Evolutionary conservation across 2,797 vertebrate species (phyloP), one percentile per base, ranked within the genome.

Genomic region (Glyptemys insculpta): DNA sequence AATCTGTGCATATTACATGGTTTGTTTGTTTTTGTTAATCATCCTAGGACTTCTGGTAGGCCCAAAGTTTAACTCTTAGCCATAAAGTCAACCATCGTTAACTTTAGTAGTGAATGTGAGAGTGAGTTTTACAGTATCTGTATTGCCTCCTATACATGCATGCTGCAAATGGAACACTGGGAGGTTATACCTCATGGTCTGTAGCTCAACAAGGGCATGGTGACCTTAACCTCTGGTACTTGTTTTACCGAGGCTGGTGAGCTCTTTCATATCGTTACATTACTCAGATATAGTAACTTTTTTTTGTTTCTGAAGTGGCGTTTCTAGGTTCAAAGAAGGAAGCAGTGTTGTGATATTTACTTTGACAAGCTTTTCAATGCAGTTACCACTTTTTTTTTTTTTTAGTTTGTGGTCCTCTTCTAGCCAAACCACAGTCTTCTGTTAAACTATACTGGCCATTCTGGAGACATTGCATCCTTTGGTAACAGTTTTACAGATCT

Each of bases 281-380:
- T 92, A 59, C 85, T 93, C 65, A 79, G 25, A 41, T 3, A 44
- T 23, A 49, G 1, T 50, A 6, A 10, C 21, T 57, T 84, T 65
- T 82, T 91, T n/a, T 8, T 15, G 50, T 50, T 82, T 14, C 56
- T 12, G 21, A 59, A 59, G 12, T 34, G 41, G 8, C 41, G 65
- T 76, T 94, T 18, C 15, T 52, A 68, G 78, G 86, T 91, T 85
- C 49, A 83, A 47, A 62, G 50, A 85, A 83, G 52, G 85, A 34
- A 79, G 47, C 1, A 1, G 10, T 92, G 76, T 57, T 90, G 53
- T 6, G 12, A 79, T 89, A 3, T 62, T 91, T 94, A n/a, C 29
- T 37, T 68, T 91, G 56, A 79, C 80, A 95, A 91, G 8, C 49
- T 62, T 92, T 96, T 74, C 0, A 0, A 14, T 29, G 68, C 12